Evolutionary conservation across 64 coral and sea anemone species (phyloP).

Genomic region (Pocillopora damicornis): DNA sequence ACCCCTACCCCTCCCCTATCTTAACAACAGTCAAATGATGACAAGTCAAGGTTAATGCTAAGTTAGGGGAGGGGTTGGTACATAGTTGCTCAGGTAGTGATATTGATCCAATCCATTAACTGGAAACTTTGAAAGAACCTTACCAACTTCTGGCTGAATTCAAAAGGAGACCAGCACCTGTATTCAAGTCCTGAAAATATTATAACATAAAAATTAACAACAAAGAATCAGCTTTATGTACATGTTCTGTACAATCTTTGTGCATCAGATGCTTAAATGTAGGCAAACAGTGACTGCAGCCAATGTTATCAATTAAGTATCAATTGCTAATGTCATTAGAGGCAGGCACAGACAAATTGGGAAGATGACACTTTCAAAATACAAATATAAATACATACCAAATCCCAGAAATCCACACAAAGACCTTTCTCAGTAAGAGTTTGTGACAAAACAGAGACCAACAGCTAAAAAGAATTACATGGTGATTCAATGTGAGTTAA

Average conservation of each 20-base stretch:
- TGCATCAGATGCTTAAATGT: no score
- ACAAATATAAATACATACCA: slow-evolving; percentile 29
- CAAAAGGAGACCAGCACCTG: slow-evolving; percentile 57
- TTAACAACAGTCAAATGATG: no score
- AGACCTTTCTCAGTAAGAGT: slow-evolving; percentile 50
- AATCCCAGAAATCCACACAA: slow-evolving; percentile 71
- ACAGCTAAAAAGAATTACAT: slow-evolving; percentile 21
- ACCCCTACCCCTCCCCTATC: no score
- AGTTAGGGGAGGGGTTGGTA: no score
- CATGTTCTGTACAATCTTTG: no score
- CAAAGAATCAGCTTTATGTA: no score
- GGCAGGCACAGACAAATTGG: neutral
- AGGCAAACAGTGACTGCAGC: neutral
- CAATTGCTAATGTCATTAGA: neutral
- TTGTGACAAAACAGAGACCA: slow-evolving; percentile 59
- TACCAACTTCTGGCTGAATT: slow-evolving; percentile 54
- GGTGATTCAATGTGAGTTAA: neutral
- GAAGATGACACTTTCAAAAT: neutral
- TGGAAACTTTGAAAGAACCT: neutral
- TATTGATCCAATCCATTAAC: neutral
- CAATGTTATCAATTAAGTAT: neutral
- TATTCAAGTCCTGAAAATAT: slow-evolving; percentile 31
- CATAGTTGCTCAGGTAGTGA: no score
- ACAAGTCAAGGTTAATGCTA: no score
- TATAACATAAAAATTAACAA: no score